A percentile compares a stretch with the other conserved stretches of the same genome.
These are phyloP conservation scores for Lepilemur septentrionalis DNA, from an alignment of 2,797 vertebrate genomes.

Conservation along the genomic window DNA sequence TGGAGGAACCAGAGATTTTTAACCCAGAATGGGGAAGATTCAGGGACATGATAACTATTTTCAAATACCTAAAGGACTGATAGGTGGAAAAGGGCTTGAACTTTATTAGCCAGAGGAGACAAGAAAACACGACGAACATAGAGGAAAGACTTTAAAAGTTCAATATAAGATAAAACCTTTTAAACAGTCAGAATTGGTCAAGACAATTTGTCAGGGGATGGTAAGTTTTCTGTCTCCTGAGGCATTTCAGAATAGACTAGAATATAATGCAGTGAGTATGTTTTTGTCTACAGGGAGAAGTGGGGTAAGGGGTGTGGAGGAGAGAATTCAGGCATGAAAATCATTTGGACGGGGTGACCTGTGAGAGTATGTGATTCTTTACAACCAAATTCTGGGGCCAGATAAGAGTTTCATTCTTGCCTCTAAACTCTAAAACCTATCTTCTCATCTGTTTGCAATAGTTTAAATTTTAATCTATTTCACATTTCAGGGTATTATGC, in stretches of 20 bases:
- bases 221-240: constrained; percentile 43
- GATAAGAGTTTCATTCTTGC: constrained; percentile 63
- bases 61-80: not conserved
- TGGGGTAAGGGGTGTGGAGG: not conserved
- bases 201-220: not conserved
- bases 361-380: constrained; percentile 60
- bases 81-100: not conserved
- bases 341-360: constrained; percentile 57
- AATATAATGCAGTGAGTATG: not conserved
- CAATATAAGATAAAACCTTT: not conserved
- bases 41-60: not conserved
- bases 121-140: not conserved
- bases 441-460: constrained; percentile 74
- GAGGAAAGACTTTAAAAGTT: not conserved
- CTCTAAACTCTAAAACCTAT: constrained; percentile 72
- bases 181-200: constrained; percentile 8
- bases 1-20: constrained; percentile 4
- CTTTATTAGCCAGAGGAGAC: not conserved
- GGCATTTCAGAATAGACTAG: constrained; percentile 11
- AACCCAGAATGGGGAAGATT: not conserved
- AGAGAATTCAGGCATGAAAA: constrained; percentile 51
- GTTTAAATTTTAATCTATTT: constrained; percentile 80
- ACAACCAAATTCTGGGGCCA: constrained; percentile 31
- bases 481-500: constrained; percentile 77
- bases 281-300: not conserved